Base-by-base conservation (phyloP, 1,140 invertebrate genomes). In the Ceratina japonica region DNA sequence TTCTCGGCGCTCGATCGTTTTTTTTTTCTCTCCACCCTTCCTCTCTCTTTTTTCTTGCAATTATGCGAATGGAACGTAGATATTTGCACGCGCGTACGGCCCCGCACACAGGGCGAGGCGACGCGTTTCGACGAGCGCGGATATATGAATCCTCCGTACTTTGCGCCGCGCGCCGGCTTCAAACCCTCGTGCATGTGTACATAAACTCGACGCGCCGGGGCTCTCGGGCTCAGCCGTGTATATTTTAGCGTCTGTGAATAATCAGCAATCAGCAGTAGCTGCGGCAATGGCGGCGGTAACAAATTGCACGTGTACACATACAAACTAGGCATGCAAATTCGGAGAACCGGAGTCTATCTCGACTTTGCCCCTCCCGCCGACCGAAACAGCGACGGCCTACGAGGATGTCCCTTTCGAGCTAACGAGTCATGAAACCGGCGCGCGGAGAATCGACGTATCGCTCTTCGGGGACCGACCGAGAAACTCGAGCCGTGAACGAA, bases 241-340 rank as follows among this genome's bases (percentile, higher is more conserved):
- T 87, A 87, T 87, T 87, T 87, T 87, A 87, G 83, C 86, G 85
- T 87, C 86, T 87, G 86, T 87, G 86, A 87, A 87, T 87, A 87
- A 87, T 87, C 86, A 87, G 86, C 86, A 87, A 87, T 87, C 86
- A 87, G 86, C 86, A 87, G 83, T 85, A 75, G 83, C 86, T 87
- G 86, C 80, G 86, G 86, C 85, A 87, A 85, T 83, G 82, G 85
- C 84, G 84, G 84, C 66, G 86, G 86, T 87, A 87, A 87, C 86
- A 87, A 87, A 87, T 86, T 87, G 80, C 77, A 87, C 83, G 83
- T 87, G 85, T 86, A 86, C 86, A 87, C 83, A 87, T 68, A 87
- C 81, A 81, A 82, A 86, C 84, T 69, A 75, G 78, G 75, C 84
- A 86, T 86, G 85, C 81, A 86, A 86, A 86, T 86, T 86, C 79